phyloP scores from a whole-genome alignment of 2,797 vertebrate genomes.

The Pseudochromis fuscus region DNA sequence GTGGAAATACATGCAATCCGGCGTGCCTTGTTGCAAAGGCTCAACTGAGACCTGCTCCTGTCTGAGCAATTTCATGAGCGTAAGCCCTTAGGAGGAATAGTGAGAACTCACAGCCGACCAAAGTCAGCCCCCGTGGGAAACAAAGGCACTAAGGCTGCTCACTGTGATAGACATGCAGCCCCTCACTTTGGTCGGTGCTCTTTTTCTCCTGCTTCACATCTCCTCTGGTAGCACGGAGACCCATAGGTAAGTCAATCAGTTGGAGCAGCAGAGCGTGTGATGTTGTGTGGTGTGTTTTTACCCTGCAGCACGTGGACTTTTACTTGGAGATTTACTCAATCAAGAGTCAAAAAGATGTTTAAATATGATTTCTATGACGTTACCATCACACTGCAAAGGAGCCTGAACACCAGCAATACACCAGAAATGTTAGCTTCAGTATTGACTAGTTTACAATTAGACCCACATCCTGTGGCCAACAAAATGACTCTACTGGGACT shows the following conservation, averaged over 20 bases:
- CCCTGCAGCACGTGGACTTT: conserved; percentile 42
- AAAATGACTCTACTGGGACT: conserved; percentile 20
- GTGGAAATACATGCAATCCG: conserved; percentile 62
- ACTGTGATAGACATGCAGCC: conserved; percentile 80
- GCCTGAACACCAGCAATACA: conserved; percentile 8
- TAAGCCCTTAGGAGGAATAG: conserved; percentile 63
- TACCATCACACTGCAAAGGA: conserved; percentile 11
- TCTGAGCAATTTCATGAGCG: conserved; percentile 68
- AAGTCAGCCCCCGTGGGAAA: conserved; percentile 61
- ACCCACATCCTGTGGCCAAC: not conserved
- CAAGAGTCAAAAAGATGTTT: conserved; percentile 11
- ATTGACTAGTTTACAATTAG: conserved; percentile 15
- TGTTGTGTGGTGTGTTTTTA: conserved; percentile 28
- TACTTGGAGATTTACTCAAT: conserved; percentile 1
- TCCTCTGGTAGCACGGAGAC: conserved; percentile 62
- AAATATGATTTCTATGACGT: conserved; percentile 3
- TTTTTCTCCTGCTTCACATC: conserved; percentile 76
- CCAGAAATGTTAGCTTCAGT: not conserved
- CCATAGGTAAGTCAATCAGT: conserved; percentile 79
- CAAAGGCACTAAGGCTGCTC: conserved; percentile 54
- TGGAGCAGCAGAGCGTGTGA: not conserved
- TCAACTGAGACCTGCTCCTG: conserved; percentile 60
- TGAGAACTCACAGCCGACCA: conserved; percentile 38
- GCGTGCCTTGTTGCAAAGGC: conserved; percentile 44
- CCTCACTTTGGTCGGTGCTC: conserved; percentile 70